Conservation (phyloP, 2,113 vertebrate species). For the Hyperopisus bebe region DNA sequence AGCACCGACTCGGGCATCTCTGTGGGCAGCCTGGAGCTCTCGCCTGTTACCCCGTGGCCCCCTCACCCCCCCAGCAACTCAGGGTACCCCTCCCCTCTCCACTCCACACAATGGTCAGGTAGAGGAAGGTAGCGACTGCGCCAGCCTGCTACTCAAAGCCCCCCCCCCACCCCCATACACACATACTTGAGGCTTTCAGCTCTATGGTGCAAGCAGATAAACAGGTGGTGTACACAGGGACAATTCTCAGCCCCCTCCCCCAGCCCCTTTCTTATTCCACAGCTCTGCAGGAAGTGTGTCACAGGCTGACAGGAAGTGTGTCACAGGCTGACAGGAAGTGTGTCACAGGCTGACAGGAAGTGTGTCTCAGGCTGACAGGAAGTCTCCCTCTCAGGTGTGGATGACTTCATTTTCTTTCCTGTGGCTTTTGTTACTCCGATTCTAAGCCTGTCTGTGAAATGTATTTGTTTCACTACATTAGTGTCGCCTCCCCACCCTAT, state of each 20-base stretch:
- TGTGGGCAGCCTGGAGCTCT: constrained; percentile 42
- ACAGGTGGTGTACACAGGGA: neutral
- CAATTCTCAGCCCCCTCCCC: neutral
- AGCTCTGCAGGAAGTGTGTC: neutral
- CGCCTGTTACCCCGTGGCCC: constrained; percentile 25
- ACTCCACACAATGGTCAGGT: neutral
- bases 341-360: no score
- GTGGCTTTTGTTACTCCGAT: neutral
- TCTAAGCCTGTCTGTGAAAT: neutral
- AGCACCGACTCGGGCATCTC: constrained; percentile 47
- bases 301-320: neutral
- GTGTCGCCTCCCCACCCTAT: neutral
- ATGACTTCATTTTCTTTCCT: neutral
- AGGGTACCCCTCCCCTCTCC: constrained; percentile 28
- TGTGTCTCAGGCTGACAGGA: neutral
- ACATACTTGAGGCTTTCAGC: neutral
- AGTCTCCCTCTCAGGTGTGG: neutral
- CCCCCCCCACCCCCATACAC: neutral
- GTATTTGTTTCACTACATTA: neutral
- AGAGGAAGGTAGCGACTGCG: neutral
- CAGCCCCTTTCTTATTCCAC: neutral
- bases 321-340: neutral
- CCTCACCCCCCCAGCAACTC: constrained; percentile 29
- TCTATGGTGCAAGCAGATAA: neutral
- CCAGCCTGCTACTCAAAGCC: neutral